Evolutionary conservation across 2,797 vertebrate species (phyloP).

Genomic region (Sebastiscus tertius): DNA sequence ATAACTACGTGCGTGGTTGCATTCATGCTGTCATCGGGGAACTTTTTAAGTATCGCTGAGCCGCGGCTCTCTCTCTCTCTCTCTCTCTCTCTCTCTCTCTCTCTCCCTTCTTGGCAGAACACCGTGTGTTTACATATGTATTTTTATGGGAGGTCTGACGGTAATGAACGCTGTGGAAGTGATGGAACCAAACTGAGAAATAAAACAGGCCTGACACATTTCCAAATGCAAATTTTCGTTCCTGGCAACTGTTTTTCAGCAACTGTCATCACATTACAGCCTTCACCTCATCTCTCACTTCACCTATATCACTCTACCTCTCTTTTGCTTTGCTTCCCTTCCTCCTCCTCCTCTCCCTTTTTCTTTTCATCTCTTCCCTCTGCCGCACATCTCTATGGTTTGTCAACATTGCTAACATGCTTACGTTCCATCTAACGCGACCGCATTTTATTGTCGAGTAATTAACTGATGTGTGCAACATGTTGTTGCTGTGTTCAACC

Average conservation of each 20-base stretch:
- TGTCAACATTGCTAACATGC: slow-evolving; percentile 47
- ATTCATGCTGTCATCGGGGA: slow-evolving; percentile 43
- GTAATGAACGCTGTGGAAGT: not conserved
- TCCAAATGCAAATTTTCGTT: slow-evolving; percentile 8
- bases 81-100: no score
- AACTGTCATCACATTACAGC: slow-evolving; percentile 14
- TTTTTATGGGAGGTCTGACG: slow-evolving; percentile 39
- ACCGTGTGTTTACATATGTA: slow-evolving; percentile 41
- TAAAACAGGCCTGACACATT: slow-evolving; percentile 38
- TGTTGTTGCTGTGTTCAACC: slow-evolving; percentile 63
- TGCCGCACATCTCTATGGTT: slow-evolving; percentile 38
- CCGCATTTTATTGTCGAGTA: slow-evolving; percentile 60
- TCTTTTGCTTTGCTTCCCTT: not conserved
- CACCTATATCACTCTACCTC: not conserved
- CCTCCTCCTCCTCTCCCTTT: not conserved
- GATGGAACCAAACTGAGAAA: slow-evolving; percentile 10
- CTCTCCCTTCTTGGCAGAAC: slow-evolving; percentile 40
- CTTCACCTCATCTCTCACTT: not conserved
- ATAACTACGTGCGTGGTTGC: slow-evolving; percentile 32
- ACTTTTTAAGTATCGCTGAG: slow-evolving; percentile 27
- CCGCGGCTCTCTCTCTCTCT: not conserved
- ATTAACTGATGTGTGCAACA: slow-evolving; percentile 69
- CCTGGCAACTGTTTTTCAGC: slow-evolving; percentile 3
- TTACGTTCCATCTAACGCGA: slow-evolving; percentile 52
- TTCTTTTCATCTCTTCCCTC: not conserved